Conservation (phyloP, 1,140 invertebrate species). For the Lepidurus couesii region DNA sequence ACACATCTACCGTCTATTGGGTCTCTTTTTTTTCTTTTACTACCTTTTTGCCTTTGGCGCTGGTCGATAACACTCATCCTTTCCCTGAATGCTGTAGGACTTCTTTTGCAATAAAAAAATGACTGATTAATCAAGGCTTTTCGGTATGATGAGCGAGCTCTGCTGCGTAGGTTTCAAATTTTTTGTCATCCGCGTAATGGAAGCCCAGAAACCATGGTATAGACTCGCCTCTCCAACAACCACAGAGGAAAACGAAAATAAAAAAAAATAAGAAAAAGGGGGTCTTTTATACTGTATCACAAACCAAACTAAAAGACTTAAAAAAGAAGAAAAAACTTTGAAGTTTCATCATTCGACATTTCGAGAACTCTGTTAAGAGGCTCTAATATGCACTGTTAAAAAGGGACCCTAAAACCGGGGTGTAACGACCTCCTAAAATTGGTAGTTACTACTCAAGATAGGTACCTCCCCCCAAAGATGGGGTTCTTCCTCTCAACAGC, state of each 20-base stretch:
- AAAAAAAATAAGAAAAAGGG: too few species aligned
- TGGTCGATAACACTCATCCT: constrained; percentile 1
- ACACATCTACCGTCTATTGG: background rate
- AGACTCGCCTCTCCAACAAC: background rate
- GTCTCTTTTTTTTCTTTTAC: background rate
- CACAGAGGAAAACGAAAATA: background rate
- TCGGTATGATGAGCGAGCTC: background rate
- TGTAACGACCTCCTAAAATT: too few species aligned
- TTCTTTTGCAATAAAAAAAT: background rate
- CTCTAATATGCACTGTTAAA: too few species aligned
- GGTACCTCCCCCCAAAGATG: too few species aligned
- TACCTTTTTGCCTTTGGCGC: background rate
- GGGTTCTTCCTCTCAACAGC: too few species aligned
- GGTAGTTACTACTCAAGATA: too few species aligned
- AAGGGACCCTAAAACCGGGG: too few species aligned
- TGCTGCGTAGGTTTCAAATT: background rate
- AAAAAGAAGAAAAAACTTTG: too few species aligned
- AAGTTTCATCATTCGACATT: too few species aligned
- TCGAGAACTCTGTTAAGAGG: too few species aligned
- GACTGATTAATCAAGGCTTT: constrained; percentile 5
- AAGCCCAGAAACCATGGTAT: background rate
- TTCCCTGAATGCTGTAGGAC: background rate
- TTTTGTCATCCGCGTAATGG: constrained; percentile 15
- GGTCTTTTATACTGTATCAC: background rate
- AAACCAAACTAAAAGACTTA: too few species aligned